Evolutionary conservation across 2,888 invertebrate species (phyloP), one percentile per base, ranked within the genome.

Genomic region (Stenoptilia bipunctidactyla): DNA sequence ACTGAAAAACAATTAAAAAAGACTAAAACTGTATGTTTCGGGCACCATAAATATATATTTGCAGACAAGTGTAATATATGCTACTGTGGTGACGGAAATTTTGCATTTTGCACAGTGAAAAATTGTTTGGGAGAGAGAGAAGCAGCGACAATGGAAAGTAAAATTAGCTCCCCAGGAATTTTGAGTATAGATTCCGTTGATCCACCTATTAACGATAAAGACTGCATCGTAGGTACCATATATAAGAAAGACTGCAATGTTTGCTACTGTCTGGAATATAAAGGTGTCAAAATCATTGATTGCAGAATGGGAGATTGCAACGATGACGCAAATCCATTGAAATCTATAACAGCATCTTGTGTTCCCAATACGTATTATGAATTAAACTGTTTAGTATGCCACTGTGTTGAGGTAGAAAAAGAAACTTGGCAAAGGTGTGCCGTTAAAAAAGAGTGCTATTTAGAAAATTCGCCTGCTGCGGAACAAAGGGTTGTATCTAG

Each of bases 1-100:
- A 10, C 37, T 1, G 27, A 5, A 9, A 42, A 45, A 1, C 13
- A 13, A 13, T 14, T 14, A 12, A 10, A 2, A 30, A 30, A 30
- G 10, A 30, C 6, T 12, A 9, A 12, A n/a, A 9, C 3, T n/a
- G 2, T 30, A 4, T 30, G 30, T 12, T 30, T 8, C 12, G 41
- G 40, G 14, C 45, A 58, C 15, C 60, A 68, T 1, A 68, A 69
- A 2, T 61, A 66, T 13, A 50, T 58, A 12, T 86, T 86, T 45
- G 59, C 60, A 37, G 49, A 68, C 14, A 80, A 76, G 34, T 88
- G 88, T 55, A 88, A 88, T 51, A 61, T 66, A 0, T 88, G 88
- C 46, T 63, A 71, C 41, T 88, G 88, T 45, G 76, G 80, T 36
- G 48, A 52, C 3, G 64, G 70, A 1, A 67, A 70, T 8, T 57